Evolutionary conservation across 2,888 invertebrate species (phyloP), one percentile per base, ranked within the genome.

Genomic region (Dinocampus coccinellae): DNA sequence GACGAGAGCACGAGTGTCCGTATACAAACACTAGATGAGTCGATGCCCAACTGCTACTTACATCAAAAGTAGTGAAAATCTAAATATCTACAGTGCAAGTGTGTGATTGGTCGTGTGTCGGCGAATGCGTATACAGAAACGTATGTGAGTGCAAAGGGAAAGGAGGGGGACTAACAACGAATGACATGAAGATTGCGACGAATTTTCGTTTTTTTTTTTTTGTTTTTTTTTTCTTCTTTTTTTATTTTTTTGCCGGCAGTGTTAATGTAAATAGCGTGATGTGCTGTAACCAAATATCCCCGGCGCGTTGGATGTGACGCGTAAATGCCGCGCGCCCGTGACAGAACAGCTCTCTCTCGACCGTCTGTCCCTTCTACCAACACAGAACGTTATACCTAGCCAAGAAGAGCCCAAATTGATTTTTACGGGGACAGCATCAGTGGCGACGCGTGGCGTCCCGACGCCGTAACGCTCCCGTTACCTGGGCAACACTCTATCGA

Each of bases 341-440:
- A 69, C 69, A 53, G n/a, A 33, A 42, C 58, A 36, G 20, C 22
- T 47, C 34, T 29, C 22, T 39, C 16, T 33, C 24, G 22, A 55
- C 58, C 39, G 55, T 53, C 26, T 36, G n/a, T n/a, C n/a, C n/a
- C 22, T 58, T 29, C 61, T 60, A 65, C 71, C 68, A 75, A 71
- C 71, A 64, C 71, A 65, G 67, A 47, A 73, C 69, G 74, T 72
- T 77, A 34, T 75, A 80, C 84, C 83, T 83, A 81, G 82, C 67
- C 83, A 81, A 84, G 47, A 47, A 47, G 47, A 82, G 83, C 83
- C 82, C 83, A 87, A 87, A 87, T 87, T 87, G 87, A 87, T 87
- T 87, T 87, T 87, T 87, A 86, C 85, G 83, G 77, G 63, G 77
- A 81, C 79, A 76, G 75, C 83, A 81, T 75, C 80, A 79, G 84